Percentiles rank a stretch among this genome's conserved stretches.
These are phyloP conservation scores for Hyposmocoma kahamanoa DNA, from an alignment of 1,140 invertebrate genomes.

Conservation along the genomic window DNA sequence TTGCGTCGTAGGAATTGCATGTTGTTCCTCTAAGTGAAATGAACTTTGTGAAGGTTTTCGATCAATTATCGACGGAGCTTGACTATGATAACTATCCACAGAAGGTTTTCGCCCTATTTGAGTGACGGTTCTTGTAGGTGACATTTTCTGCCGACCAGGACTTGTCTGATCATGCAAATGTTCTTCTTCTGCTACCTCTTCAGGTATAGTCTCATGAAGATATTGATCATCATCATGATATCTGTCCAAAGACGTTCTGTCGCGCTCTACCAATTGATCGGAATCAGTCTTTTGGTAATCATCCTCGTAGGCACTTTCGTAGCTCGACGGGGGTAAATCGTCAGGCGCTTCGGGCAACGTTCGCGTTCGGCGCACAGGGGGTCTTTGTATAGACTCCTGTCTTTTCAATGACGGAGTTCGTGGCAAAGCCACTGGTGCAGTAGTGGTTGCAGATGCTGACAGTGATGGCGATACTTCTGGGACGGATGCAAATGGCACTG, in stretches of 20 bases:
- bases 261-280: constrained; percentile 57
- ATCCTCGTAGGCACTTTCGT: constrained; percentile 69
- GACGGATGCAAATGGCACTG: constrained; percentile 55
- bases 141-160: constrained; percentile 49
- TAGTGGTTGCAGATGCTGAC: constrained; percentile 49
- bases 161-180: constrained; percentile 39
- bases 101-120: constrained; percentile 53
- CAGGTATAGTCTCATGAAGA: constrained; percentile 47
- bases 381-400: constrained; percentile 68
- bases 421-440: constrained; percentile 49
- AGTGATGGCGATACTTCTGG: constrained; percentile 54
- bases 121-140: constrained; percentile 48
- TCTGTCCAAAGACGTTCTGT: constrained; percentile 59
- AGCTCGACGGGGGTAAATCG: constrained; percentile 50
- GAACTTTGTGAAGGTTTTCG: constrained; percentile 65
- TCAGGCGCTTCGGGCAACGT: constrained; percentile 63
- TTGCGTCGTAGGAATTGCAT: constrained; percentile 46
- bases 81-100: constrained; percentile 64
- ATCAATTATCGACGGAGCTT: constrained; percentile 56
- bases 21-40: constrained; percentile 58
- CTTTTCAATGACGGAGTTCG: constrained; percentile 57
- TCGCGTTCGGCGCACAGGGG: constrained; percentile 55
- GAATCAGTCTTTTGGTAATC: constrained; percentile 69
- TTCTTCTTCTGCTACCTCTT: constrained; percentile 44
- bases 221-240: constrained; percentile 55